Evolutionary conservation across 2,888 invertebrate species (phyloP).

Genomic region (Tigriopus californicus): DNA sequence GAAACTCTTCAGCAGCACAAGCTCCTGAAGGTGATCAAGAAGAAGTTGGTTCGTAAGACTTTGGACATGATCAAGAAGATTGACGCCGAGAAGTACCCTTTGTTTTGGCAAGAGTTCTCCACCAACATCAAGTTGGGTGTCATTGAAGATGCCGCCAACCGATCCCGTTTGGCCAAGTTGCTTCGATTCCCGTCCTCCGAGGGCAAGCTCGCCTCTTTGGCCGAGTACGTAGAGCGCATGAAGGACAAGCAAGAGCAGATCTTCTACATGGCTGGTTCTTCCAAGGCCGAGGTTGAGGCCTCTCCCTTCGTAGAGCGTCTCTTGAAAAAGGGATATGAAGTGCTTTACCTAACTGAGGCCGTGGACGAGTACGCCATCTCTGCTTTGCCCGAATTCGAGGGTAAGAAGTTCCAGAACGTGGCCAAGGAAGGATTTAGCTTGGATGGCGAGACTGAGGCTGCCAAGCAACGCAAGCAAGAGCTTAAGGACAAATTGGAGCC

Average conservation of each 20-base stretch:
- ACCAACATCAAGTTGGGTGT: constrained; percentile 88
- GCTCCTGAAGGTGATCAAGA: constrained; percentile 85
- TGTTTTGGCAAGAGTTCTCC: constrained; percentile 98
- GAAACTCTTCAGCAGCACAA: constrained; percentile 98
- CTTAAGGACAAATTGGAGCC: constrained; percentile 63
- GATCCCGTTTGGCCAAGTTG: constrained; percentile 84
- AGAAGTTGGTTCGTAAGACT: constrained; percentile 90
- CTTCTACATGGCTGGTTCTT: constrained; percentile 86
- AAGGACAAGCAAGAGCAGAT: constrained; percentile 82
- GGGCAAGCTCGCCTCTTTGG: constrained; percentile 46
- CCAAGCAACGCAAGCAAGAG: constrained; percentile 54
- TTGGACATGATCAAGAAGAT: constrained; percentile 97
- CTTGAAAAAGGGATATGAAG: constrained; percentile 80
- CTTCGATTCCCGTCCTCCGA: constrained; percentile 72
- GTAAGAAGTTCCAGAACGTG: constrained; percentile 97
- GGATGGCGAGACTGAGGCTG: constrained; percentile 43
- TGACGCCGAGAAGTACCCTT: constrained; percentile 62
- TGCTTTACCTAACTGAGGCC: constrained; percentile 79
- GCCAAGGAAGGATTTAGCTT: constrained; percentile 92
- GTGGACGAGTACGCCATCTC: constrained; percentile 96
- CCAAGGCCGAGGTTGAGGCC: constrained; percentile 53
- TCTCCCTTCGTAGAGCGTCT: constrained; percentile 93
- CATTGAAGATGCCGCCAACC: constrained; percentile 92
- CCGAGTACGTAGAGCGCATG: constrained; percentile 86
- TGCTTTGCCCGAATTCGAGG: constrained; percentile 89